These are phyloP conservation scores for Australoheros facetus DNA, from an alignment of 2,797 vertebrate species.

Conservation along the genomic window DNA sequence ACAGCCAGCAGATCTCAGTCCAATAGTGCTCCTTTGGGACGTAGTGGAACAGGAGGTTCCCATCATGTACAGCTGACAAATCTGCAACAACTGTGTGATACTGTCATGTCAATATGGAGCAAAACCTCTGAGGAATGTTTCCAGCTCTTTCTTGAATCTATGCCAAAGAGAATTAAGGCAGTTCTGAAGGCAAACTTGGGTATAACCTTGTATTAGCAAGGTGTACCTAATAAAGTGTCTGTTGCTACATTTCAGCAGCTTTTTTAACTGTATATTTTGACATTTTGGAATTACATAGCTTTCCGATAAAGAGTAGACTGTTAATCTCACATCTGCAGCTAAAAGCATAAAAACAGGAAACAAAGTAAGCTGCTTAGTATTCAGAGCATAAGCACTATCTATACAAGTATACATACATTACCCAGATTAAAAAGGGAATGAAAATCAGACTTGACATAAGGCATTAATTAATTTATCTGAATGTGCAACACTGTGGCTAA, in stretches of 20 bases:
- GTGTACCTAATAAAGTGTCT: background rate
- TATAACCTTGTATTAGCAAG: too few relatives aligned
- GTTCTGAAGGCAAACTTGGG: too few relatives aligned
- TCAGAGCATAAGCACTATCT: background rate
- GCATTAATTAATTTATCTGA: slow-evolving; percentile 13
- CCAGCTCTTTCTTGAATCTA: too few relatives aligned
- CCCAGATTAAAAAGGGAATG: background rate
- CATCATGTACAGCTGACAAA: too few relatives aligned
- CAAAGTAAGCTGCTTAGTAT: background rate
- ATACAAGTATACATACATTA: background rate
- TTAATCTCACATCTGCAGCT: background rate
- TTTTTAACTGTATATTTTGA: background rate
- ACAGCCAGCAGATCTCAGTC: too few relatives aligned
- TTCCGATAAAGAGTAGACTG: too few relatives aligned
- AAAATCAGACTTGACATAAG: slow-evolving; percentile 14
- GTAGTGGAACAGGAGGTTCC: too few relatives aligned
- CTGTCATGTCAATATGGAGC: too few relatives aligned
- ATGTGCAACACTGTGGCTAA: background rate
- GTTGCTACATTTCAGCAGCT: background rate
- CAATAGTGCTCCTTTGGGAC: too few relatives aligned
- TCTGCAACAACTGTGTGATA: too few relatives aligned
- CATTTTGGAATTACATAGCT: background rate
- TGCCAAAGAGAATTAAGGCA: too few relatives aligned
- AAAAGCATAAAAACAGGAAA: background rate
- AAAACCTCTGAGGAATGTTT: too few relatives aligned